phyloP scores from a whole-genome alignment of 1,140 invertebrate species.

The Zaprionus ghesquierei region DNA sequence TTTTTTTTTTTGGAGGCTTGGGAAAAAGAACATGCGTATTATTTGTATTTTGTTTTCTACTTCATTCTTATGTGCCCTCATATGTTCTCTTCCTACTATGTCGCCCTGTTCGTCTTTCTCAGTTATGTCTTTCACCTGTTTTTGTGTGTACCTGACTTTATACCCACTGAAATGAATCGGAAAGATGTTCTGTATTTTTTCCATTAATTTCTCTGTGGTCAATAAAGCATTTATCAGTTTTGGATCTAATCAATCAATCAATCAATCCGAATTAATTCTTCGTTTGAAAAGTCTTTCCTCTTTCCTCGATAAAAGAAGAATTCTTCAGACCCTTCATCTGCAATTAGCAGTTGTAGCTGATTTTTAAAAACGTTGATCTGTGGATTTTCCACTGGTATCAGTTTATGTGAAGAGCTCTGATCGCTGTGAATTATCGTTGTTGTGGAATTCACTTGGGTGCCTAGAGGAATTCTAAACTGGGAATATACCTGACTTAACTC shows the following conservation, averaged over 20 bases:
- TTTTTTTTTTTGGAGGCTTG: too few species aligned
- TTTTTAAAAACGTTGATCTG: not conserved
- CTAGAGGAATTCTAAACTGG: too few species aligned
- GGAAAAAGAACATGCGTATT: too few species aligned
- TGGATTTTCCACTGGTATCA: too few species aligned
- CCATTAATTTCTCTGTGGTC: constrained; percentile 8
- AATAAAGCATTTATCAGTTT: constrained; percentile 11
- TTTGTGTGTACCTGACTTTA: constrained; percentile 1
- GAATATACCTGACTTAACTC: too few species aligned
- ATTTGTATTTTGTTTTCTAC: too few species aligned
- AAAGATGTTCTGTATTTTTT: constrained; percentile 25
- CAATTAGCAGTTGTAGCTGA: too few species aligned
- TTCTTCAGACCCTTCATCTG: not conserved
- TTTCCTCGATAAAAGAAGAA: not conserved
- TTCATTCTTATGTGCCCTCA: too few species aligned
- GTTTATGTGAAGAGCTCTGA: too few species aligned
- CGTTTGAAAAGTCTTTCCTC: not conserved
- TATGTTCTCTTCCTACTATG: not conserved
- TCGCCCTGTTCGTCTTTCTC: constrained; percentile 3
- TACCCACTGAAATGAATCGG: constrained; percentile 8
- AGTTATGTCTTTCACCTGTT: not conserved
- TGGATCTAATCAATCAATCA: not conserved
- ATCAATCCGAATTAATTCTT: not conserved
- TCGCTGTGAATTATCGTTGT: too few species aligned
- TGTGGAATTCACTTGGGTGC: too few species aligned